phyloP scores from a whole-genome alignment of 2,888 invertebrate genomes.

The Stenichneumon culpator region DNA sequence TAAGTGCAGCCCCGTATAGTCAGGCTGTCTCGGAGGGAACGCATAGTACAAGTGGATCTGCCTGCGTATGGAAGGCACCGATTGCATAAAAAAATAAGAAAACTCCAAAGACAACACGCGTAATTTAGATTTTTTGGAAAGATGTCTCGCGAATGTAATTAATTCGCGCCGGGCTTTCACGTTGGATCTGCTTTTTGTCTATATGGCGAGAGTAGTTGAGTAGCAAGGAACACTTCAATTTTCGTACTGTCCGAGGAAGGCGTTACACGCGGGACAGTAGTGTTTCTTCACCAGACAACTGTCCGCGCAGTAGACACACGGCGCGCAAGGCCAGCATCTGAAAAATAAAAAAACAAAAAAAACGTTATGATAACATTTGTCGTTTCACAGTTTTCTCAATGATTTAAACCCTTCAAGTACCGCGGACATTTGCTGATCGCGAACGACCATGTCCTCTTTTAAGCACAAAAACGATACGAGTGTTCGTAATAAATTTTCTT shows the following conservation, averaged over 20 bases:
- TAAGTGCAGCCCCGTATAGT: constrained; percentile 8
- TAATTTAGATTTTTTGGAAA: background rate
- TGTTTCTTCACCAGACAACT: constrained; percentile 85
- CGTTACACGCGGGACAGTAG: constrained; percentile 85
- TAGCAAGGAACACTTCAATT: constrained; percentile 69
- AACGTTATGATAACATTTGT: background rate
- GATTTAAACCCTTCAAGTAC: too few species aligned
- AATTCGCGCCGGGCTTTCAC: background rate
- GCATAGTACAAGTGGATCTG: background rate
- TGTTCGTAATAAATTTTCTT: too few species aligned
- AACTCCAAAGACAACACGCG: constrained; percentile 26
- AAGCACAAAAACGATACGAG: too few species aligned
- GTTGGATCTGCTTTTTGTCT: background rate
- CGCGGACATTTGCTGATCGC: too few species aligned
- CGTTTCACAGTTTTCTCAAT: too few species aligned
- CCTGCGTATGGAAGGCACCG: constrained; percentile 17
- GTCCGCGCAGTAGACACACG: constrained; percentile 86
- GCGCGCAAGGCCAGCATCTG: constrained; percentile 85
- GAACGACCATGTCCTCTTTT: too few species aligned
- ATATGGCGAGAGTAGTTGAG: background rate
- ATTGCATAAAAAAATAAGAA: constrained; percentile 5
- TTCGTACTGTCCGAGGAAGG: constrained; percentile 83
- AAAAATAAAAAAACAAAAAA: constrained; percentile 42
- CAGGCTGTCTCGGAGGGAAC: background rate
- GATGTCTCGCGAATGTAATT: constrained; percentile 26